Base-by-base conservation (phyloP, 1,140 invertebrate genomes). In the Proctacanthus coquilletti region DNA sequence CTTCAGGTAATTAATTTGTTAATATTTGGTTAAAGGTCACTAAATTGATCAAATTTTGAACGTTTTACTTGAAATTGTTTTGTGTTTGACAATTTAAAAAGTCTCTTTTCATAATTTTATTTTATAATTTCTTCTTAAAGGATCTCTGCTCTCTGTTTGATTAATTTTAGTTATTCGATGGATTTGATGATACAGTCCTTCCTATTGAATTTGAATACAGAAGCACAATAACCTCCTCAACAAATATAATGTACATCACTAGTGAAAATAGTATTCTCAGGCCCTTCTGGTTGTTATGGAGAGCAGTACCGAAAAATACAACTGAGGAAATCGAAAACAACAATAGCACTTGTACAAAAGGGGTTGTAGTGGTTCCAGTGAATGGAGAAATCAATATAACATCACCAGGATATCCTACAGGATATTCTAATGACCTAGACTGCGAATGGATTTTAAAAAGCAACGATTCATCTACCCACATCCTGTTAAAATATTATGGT, bases 361-460 rank as follows among this genome's bases (percentile, higher is more conserved):
- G 39, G 13, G 30, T 39, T 2, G 29, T 40, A 2, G 18, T 35
- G 0, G 0, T 57, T 5, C 3, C 13, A 0, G 4, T 6, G 13
- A 17, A 18, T 3, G 31, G 21, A 2, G 47, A 38, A 2, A 44
- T 58, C 14, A 42, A 38, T 2, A 48, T 91, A 11, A 61, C 45
- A 1, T 84, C 82, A 27, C 85, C 86, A 0, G 80, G 82, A 27
- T 93, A 73, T 62, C 87, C 88, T 0, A 13, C 59, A n/a, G 69
- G 70, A 10, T 92, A 93, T 56, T 60, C 46, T 2, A 42, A 61
- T 14, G 72, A 80, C 51, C 45, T 80, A 10, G 60, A 74, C n/a
- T 93, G 88, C 52, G 65, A 70, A 46, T 94, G 87, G 88, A 63
- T 71, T 3, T 69, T 87, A 38, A 64, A 64, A 42, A 54, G 70